Conservation (phyloP, 2,113 vertebrate species). For the Tachysurus fulvidraco region DNA sequence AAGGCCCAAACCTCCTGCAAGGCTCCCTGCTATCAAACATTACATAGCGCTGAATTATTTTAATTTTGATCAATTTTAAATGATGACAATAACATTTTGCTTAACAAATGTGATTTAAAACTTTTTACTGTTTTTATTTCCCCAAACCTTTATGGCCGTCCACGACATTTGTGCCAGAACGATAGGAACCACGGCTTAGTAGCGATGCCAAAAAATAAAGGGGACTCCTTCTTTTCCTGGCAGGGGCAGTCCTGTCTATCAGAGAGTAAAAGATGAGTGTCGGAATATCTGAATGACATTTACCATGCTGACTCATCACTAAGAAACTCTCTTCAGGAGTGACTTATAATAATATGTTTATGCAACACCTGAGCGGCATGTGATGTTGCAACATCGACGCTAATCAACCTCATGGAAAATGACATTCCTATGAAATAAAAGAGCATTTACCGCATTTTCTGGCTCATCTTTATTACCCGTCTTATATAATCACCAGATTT, state of each 20-base stretch:
- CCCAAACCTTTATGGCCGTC: neutral
- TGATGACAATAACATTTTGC: neutral
- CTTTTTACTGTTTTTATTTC: neutral
- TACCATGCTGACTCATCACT: slow-evolving; percentile 35
- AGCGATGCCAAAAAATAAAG: neutral
- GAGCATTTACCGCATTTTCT: neutral
- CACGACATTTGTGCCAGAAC: neutral
- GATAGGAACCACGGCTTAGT: neutral
- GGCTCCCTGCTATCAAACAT: neutral
- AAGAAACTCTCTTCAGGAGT: neutral
- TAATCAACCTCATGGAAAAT: neutral
- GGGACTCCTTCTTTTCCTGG: slow-evolving; percentile 21
- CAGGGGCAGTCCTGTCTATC: slow-evolving; percentile 10
- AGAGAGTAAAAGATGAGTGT: slow-evolving; percentile 24
- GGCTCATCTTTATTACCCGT: neutral
- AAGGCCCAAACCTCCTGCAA: neutral
- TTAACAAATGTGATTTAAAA: neutral
- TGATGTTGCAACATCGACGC: slow-evolving; percentile 10
- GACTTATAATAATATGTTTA: neutral
- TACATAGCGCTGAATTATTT: neutral
- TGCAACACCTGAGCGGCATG: neutral
- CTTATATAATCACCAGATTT: neutral
- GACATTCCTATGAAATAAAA: too few species aligned
- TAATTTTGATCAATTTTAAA: too few species aligned
- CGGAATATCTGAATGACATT: slow-evolving; percentile 25